A percentile compares a stretch with the other conserved stretches of the same genome.
phyloP scores from a whole-genome alignment of 2,113 vertebrate genomes.

The Prionailurus bengalensis region DNA sequence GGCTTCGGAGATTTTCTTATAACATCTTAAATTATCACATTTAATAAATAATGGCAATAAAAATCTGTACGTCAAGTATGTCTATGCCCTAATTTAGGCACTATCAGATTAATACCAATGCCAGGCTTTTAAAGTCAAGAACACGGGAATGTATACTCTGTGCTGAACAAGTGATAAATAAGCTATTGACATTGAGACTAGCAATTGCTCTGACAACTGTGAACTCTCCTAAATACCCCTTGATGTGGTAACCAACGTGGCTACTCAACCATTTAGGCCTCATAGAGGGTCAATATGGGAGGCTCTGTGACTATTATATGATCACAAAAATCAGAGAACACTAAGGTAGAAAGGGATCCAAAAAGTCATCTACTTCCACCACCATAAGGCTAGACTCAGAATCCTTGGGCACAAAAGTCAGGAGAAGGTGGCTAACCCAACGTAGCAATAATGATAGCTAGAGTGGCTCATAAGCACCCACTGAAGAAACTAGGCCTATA shows the following conservation, averaged over 20 bases:
- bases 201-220: not conserved
- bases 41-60: constrained; percentile 45
- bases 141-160: not conserved
- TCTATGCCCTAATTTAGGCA: not conserved
- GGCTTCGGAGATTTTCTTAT: not conserved
- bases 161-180: not conserved
- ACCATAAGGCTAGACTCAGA: not conserved
- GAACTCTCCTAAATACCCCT: not conserved
- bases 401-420: not conserved
- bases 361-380: not conserved
- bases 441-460: not conserved
- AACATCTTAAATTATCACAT: not conserved
- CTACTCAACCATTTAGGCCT: not conserved
- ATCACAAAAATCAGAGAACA: constrained; percentile 33
- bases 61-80: not conserved
- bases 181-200: not conserved
- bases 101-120: not conserved
- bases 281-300: not conserved
- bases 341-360: not conserved
- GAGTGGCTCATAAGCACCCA: not conserved
- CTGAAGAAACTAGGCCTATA: not conserved
- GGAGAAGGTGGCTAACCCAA: not conserved
- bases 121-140: constrained; percentile 1
- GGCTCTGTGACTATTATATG: not conserved
- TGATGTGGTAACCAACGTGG: not conserved